A percentile compares a stretch with the other conserved stretches of the same genome.
Conservation (phyloP, 2,888 invertebrate genomes). For the Rhabditoides inermis region DNA sequence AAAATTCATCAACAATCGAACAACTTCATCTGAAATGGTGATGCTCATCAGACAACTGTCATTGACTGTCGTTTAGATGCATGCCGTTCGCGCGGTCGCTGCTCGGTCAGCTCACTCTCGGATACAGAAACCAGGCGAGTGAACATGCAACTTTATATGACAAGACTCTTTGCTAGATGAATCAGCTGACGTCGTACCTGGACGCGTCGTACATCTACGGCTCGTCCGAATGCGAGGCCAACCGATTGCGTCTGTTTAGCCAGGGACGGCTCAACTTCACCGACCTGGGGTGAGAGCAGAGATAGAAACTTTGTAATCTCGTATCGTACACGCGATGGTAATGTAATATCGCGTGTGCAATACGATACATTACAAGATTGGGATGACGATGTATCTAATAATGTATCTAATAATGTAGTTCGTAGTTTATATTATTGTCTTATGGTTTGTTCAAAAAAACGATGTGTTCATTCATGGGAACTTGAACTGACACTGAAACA, state of each 20-base stretch:
- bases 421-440: too few relatives aligned
- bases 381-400: too few relatives aligned
- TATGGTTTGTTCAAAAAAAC: too few relatives aligned
- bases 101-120: slow-evolving; percentile 76
- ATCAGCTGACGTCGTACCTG: slow-evolving; percentile 83
- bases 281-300: slow-evolving; percentile 41
- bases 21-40: too few relatives aligned
- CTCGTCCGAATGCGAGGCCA: slow-evolving; percentile 74
- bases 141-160: slow-evolving; percentile 2
- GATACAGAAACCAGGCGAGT: slow-evolving; percentile 47
- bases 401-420: too few relatives aligned
- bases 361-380: too few relatives aligned
- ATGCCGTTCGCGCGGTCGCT: slow-evolving; percentile 89
- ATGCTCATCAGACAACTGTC: too few relatives aligned
- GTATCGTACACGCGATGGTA: too few relatives aligned
- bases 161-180: slow-evolving; percentile 75
- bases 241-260: slow-evolving; percentile 68
- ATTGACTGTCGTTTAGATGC: slow-evolving; percentile 68
- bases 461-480: not conserved
- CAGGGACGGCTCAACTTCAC: slow-evolving; percentile 50
- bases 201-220: slow-evolving; percentile 74
- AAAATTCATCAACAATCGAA: too few relatives aligned
- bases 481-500: not conserved
- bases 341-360: too few relatives aligned
- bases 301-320: too few relatives aligned